Evolutionary conservation across 2,888 invertebrate species (phyloP), one percentile per base, ranked within the genome.

Genomic region (Eudemis profundana): DNA sequence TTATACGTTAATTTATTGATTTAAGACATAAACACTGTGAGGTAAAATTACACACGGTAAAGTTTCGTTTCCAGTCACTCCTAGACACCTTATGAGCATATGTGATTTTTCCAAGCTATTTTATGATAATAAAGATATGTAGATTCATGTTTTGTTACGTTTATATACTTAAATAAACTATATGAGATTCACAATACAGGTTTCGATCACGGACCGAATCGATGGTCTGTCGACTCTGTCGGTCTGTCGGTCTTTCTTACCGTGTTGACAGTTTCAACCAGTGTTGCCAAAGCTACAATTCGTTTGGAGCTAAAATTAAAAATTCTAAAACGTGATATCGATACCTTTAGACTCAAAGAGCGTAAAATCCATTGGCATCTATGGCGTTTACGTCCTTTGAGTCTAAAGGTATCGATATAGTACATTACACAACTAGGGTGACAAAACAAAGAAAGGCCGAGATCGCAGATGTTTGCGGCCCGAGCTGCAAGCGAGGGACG

Each of bases 1-100:
- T 42, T 42, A 27, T 17, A 12, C 10, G 14, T 0, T 54, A 17
- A 42, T 27, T 27, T 54, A 54, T 54, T 54, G 54, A 54, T 42
- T 42, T 29, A 42, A 12, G 3, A 15, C 2, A 27, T 21, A 54
- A 42, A 54, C 42, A 54, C 12, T 5, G 14, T 8, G 21, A 38
- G 12, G 14, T 4, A 33, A 33, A 4, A 8, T 10, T 33, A 8
- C 8, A 12, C 33, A 33, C 33, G 2, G 3, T 21, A 3, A 23
- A 46, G 12, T 46, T n/a, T 2, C 8, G 5, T 2, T 33, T 10
- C 7, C 8, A 33, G 8, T 29, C 2, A 7, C 33, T 8, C 10
- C 7, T 33, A 33, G 7, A 8, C 0, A 33, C 8, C 10, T 33
- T 33, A 5, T 33, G 7, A 33, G 33, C 33, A 33, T 10, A 8